A percentile compares a stretch with the other conserved stretches of the same genome.
Evolutionary conservation across 2,888 invertebrate species (phyloP).

Genomic region (Tortrix viridana): DNA sequence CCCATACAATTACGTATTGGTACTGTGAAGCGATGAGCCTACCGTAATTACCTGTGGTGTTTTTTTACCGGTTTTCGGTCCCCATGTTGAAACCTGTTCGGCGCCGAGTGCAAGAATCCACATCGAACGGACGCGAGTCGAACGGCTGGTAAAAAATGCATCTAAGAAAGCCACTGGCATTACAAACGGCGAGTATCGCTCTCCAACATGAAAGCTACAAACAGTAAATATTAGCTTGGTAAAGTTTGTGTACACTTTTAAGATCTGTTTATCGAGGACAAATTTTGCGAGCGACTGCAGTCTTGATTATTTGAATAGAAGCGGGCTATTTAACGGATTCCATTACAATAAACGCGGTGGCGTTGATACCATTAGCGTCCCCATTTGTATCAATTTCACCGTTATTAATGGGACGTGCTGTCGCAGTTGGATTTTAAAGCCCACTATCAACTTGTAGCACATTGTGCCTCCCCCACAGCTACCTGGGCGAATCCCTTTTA

Average conservation of each 20-base stretch:
- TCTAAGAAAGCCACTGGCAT: conserved; percentile 65
- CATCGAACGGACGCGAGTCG: conserved; percentile 65
- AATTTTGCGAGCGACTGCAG: conserved; percentile 40
- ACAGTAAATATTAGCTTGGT: conserved; percentile 52
- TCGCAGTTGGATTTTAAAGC: conserved; percentile 61
- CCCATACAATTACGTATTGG: conserved; percentile 55
- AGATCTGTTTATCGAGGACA: conserved; percentile 47
- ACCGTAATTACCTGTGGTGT: conserved; percentile 77
- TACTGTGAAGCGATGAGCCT: conserved; percentile 69
- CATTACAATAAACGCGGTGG: conserved; percentile 41
- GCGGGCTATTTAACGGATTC: conserved; percentile 23
- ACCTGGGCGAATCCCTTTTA: conserved; percentile 71
- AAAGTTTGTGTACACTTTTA: conserved; percentile 48
- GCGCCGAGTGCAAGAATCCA: conserved; percentile 71
- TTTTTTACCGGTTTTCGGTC: conserved; percentile 78
- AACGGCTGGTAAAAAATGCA: conserved; percentile 66
- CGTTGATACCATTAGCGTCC: conserved; percentile 56
- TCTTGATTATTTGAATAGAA: conserved; percentile 46
- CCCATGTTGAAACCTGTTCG: conserved; percentile 77
- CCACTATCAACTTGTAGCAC: conserved; percentile 54
- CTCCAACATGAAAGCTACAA: conserved; percentile 49
- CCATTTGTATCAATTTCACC: conserved; percentile 61
- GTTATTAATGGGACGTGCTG: conserved; percentile 61
- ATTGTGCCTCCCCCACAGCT: conserved; percentile 69
- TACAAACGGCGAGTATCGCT: conserved; percentile 55